phyloP scores from a whole-genome alignment of 2,888 invertebrate species.

The Polydrusus tereticollis region DNA sequence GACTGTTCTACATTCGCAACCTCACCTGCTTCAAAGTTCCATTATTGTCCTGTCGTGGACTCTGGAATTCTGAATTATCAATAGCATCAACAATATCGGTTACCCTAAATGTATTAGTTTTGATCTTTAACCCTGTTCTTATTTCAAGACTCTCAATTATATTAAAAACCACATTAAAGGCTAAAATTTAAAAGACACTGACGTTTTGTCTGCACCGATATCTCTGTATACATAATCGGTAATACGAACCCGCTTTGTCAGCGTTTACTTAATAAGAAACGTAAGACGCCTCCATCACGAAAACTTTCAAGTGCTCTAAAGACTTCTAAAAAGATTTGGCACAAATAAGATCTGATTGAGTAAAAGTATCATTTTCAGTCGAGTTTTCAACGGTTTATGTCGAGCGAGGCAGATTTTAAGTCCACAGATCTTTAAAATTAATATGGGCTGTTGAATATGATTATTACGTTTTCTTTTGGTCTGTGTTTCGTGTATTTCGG shows the following conservation, averaged over 20 bases:
- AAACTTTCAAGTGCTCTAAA: conserved; percentile 45
- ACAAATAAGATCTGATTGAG: conserved; percentile 40
- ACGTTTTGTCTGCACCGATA: background rate
- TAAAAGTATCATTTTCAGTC: conserved; percentile 41
- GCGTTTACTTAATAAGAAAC: conserved; percentile 46
- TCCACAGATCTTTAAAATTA: conserved; percentile 31
- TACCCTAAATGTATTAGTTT: too few species aligned
- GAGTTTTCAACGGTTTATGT: conserved; percentile 34
- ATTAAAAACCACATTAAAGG: background rate
- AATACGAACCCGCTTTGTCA: conserved; percentile 32
- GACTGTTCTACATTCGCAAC: too few species aligned
- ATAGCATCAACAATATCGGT: too few species aligned
- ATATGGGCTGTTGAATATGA: conserved; percentile 23
- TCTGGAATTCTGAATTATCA: too few species aligned
- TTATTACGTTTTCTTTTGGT: conserved; percentile 26
- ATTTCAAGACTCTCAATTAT: too few species aligned
- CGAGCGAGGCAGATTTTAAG: conserved; percentile 35
- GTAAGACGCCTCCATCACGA: conserved; percentile 41
- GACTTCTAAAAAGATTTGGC: conserved; percentile 35
- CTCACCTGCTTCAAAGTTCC: too few species aligned
- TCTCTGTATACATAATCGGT: conserved; percentile 22
- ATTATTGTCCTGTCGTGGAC: too few species aligned
- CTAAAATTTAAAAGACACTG: conserved; percentile 1
- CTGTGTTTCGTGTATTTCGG: conserved; percentile 29
- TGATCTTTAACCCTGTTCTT: too few species aligned